Evolutionary conservation across 2,797 vertebrate species (phyloP).

Genomic region (Chelidonichthys spinosus): DNA sequence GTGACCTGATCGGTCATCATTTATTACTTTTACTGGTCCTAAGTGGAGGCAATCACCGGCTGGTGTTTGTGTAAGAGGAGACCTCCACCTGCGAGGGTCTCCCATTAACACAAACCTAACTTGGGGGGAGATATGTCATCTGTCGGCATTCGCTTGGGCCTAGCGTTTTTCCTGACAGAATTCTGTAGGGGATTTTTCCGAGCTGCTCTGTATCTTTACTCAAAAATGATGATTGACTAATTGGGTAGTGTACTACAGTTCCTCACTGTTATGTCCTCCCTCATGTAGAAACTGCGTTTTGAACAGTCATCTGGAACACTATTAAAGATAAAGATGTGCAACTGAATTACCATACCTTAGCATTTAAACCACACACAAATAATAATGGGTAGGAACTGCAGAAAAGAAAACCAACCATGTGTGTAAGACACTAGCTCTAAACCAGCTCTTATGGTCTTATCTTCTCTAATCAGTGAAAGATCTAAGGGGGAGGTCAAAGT

Average conservation of each 20-base stretch:
- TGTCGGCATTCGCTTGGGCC: conserved; percentile 43
- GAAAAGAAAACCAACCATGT: conserved; percentile 63
- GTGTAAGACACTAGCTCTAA: conserved; percentile 69
- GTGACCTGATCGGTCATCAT: conserved; percentile 82
- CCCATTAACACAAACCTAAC: conserved; percentile 77
- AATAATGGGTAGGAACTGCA: conserved; percentile 51
- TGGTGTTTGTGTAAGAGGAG: conserved; percentile 82
- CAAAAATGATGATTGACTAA: conserved; percentile 40
- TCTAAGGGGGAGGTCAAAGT: conserved; percentile 63
- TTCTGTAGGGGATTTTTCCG: conserved; percentile 14
- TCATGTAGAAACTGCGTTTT: conserved; percentile 34
- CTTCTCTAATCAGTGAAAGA: conserved; percentile 71
- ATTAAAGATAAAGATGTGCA: conserved; percentile 71
- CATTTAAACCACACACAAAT: conserved; percentile 60
- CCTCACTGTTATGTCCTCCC: conserved; percentile 20
- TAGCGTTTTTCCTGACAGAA: conserved; percentile 17
- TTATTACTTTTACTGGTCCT: conserved; percentile 85
- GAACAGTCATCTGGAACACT: conserved; percentile 60
- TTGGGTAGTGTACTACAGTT: conserved; percentile 8
- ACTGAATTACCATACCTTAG: conserved; percentile 67
- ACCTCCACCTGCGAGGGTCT: conserved; percentile 83
- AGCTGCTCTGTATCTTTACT: conserved; percentile 49
- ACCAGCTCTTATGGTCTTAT: conserved; percentile 62
- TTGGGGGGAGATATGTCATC: conserved; percentile 72
- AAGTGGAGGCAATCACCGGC: conserved; percentile 79